Evolutionary conservation across 2,113 vertebrate genomes (phyloP).

Genomic region (Coturnix japonica): DNA sequence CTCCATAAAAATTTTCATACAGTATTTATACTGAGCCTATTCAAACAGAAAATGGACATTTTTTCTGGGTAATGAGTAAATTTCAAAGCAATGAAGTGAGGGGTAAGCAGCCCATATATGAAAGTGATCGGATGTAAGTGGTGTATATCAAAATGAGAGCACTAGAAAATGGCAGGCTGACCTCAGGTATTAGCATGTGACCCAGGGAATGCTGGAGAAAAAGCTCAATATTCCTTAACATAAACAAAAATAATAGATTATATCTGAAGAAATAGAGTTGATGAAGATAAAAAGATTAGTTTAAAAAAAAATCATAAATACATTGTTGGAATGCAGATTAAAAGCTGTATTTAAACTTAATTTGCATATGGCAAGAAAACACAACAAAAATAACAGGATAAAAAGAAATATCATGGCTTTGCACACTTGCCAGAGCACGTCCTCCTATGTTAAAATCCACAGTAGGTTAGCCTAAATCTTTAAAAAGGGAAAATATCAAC

Average conservation of each 20-base stretch:
- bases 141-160: neutral
- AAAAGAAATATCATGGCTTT: constrained; percentile 4
- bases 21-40: neutral
- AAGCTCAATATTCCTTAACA: neutral
- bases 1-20: neutral
- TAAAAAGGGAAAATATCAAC: neutral
- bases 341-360: neutral
- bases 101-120: neutral
- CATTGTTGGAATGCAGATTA: neutral
- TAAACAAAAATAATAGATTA: no score
- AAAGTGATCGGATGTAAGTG: rapidly evolving
- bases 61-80: neutral
- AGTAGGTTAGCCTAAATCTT: neutral
- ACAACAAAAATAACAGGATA: neutral
- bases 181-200: neutral
- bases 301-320: neutral
- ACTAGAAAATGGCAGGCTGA: neutral
- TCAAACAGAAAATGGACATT: neutral
- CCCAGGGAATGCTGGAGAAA: neutral
- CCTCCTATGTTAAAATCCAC: neutral
- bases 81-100: neutral
- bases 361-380: neutral
- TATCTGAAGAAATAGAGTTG: neutral
- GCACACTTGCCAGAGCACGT: neutral
- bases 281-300: neutral